Evolutionary conservation across 2,888 invertebrate genomes (phyloP).

Genomic region (Hemistola chrysoprasaria): DNA sequence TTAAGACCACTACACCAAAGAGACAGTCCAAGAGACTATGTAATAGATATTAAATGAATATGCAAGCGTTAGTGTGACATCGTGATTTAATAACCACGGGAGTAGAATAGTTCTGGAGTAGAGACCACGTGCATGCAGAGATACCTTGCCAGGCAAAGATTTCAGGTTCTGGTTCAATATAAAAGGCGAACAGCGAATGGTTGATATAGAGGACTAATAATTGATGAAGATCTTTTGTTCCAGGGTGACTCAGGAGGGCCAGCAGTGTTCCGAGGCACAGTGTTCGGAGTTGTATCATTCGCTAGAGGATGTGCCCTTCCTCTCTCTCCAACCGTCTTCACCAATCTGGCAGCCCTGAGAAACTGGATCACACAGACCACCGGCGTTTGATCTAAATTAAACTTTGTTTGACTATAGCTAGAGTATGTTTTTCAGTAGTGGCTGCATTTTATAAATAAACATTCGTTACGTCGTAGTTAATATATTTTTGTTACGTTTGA

Average conservation of each 20-base stretch:
- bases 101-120: no score
- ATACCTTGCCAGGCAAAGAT: no score
- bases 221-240: background rate
- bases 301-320: constrained; percentile 75
- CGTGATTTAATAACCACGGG: no score
- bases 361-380: constrained; percentile 70
- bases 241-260: constrained; percentile 78
- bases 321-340: constrained; percentile 74
- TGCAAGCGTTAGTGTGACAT: no score
- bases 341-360: constrained; percentile 65
- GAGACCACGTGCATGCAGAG: no score
- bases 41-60: no score
- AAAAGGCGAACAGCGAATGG: no score
- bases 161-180: no score
- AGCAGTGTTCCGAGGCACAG: constrained; percentile 71
- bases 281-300: constrained; percentile 73
- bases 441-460: constrained; percentile 12
- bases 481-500: constrained; percentile 52
- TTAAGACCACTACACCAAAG: no score
- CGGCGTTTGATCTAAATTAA: constrained; percentile 51
- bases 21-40: no score
- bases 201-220: background rate
- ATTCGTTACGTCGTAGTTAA: constrained; percentile 24
- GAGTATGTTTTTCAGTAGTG: constrained; percentile 1
- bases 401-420: constrained; percentile 1